A percentile compares a stretch with the other conserved stretches of the same genome.
Conservation (phyloP, 2,888 invertebrate genomes). For the Nowickia ferox region DNA sequence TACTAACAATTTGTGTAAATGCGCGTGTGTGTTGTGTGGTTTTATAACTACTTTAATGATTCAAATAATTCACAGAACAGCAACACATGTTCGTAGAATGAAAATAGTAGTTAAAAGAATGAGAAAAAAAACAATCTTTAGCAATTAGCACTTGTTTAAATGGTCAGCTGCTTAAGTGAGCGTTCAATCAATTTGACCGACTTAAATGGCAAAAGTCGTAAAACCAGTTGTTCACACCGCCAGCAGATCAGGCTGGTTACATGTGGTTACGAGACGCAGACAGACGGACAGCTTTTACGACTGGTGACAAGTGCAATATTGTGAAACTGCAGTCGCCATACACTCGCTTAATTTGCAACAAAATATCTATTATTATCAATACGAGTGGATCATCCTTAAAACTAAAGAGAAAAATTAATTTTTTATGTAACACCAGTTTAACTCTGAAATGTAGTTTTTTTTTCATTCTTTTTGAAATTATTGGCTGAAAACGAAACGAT, state of each 20-base stretch:
- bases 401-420: constrained; percentile 7
- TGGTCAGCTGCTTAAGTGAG: constrained; percentile 69
- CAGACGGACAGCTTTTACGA: neutral
- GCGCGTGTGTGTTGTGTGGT: constrained; percentile 19
- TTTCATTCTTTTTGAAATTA: constrained; percentile 20
- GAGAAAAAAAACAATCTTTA: constrained; percentile 61
- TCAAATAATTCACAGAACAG: constrained; percentile 40
- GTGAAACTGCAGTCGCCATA: neutral
- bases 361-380: constrained; percentile 19
- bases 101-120: constrained; percentile 35
- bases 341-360: neutral
- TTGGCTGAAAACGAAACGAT: constrained; percentile 47
- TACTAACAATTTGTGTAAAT: constrained; percentile 34
- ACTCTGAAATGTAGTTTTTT: neutral
- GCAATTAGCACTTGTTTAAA: constrained; percentile 71
- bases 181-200: constrained; percentile 74
- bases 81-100: constrained; percentile 12
- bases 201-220: constrained; percentile 74
- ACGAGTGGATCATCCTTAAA: constrained; percentile 26
- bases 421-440: constrained; percentile 25
- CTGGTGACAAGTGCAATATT: constrained; percentile 68
- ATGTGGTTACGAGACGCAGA: neutral
- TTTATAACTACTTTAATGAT: constrained; percentile 35
- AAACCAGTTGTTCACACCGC: constrained; percentile 70
- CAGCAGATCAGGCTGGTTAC: constrained; percentile 22